A percentile compares a stretch with the other conserved stretches of the same genome.
Conservation (phyloP, 2,113 vertebrate genomes). For the Nipponia nippon region DNA sequence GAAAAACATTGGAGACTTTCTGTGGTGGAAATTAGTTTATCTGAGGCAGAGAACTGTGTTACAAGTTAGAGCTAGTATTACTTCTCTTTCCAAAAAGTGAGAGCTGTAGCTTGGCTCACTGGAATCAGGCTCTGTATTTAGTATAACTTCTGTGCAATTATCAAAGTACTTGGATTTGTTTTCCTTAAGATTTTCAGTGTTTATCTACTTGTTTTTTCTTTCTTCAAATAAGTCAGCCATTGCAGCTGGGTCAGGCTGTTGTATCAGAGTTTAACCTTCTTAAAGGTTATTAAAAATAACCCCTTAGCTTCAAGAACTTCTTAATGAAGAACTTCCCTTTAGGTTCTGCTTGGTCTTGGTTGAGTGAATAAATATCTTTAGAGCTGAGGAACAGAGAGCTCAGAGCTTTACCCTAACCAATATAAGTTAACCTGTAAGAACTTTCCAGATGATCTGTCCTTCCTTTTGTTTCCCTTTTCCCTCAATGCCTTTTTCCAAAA, state of each 20-base stretch:
- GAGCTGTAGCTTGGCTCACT: background rate
- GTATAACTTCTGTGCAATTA: background rate
- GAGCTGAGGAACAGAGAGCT: background rate
- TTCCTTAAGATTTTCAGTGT: background rate
- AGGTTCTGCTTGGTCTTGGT: background rate
- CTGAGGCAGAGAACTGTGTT: background rate
- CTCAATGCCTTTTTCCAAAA: background rate
- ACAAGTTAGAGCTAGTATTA: background rate
- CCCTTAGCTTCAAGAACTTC: background rate
- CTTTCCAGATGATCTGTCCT: background rate
- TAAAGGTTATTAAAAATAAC: background rate
- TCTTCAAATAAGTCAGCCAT: fast-evolving
- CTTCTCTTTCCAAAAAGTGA: background rate
- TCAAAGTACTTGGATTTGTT: background rate
- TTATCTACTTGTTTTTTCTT: background rate
- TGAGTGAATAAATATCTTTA: background rate
- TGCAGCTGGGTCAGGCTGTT: background rate
- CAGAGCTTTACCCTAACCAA: background rate
- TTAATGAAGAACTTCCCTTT: background rate
- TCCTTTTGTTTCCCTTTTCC: background rate
- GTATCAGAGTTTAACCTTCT: background rate
- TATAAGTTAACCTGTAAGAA: background rate
- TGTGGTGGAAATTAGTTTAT: fast-evolving
- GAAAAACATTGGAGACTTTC: no score
- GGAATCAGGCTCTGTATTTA: background rate